Evolutionary conservation across 2,888 invertebrate genomes (phyloP), one percentile per base, ranked within the genome.

Genomic region (Hecatera dysodea): DNA sequence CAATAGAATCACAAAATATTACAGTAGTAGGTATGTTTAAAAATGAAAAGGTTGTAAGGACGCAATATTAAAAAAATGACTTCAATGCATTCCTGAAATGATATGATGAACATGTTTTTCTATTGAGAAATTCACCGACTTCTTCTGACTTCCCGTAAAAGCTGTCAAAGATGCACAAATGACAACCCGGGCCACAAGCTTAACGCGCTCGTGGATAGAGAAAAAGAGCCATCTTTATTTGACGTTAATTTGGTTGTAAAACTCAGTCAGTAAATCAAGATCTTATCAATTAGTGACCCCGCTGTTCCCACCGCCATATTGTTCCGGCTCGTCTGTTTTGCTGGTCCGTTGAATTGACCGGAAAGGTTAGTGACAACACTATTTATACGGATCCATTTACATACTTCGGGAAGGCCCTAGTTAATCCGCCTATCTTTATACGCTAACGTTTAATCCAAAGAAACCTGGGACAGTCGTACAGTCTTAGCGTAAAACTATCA

Each of bases 341-440:
- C 46, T 60, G 52, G 61, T 11, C n/a, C 39, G 55, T 33, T 55
- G 67, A 64, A 77, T 77, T 42, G 24, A 75, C 44, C 48, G 76
- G 81, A 61, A 46, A 56, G 29, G 6, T 36, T 60, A 46, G 76
- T 76, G 76, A 76, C 77, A 76, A 81, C 77, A 68, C 81, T 68
- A 76, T 81, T 81, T 81, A 76, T 76, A 63, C n/a, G 44, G 24
- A 48, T 42, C 81, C 50, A 52, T 46, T 74, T 67, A 57, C 33
- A 59, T 62, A 57, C 33, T 63, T 62, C 55, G 39, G 59, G 53
- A 48, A 24, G 19, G 44, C 42, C 17, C 22, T 15, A 52, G 67
- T 48, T 61, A 75, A 80, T 73, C 42, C 24, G 33, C 46, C 39
- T 46, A 50, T 24, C 33, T 79, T 48, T 63, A 33, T 56, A 42